These are phyloP conservation scores for Noctilio leporinus DNA, from an alignment of 2,113 vertebrate species.

Conservation along the genomic window DNA sequence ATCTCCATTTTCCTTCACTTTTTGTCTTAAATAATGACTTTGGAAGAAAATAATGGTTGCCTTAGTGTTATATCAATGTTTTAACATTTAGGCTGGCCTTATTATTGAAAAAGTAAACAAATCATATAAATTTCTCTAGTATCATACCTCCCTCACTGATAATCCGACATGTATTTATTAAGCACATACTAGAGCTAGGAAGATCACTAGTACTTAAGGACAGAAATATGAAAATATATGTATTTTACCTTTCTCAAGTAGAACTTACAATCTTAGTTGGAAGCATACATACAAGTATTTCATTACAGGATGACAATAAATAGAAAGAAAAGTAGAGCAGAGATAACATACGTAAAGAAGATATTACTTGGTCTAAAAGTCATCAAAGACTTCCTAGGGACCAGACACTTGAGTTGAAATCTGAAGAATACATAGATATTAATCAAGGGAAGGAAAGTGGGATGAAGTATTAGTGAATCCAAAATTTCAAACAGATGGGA, in stretches of 20 bases:
- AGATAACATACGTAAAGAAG: neutral
- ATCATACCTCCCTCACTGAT: neutral
- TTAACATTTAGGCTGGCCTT: neutral
- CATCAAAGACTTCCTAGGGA: neutral
- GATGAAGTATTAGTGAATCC: neutral
- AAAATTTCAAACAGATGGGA: neutral
- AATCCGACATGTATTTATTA: neutral
- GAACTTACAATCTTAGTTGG: neutral
- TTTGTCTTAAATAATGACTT: neutral
- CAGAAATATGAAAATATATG: neutral
- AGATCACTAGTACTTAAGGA: neutral
- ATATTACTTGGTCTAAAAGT: neutral
- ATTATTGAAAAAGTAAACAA: neutral
- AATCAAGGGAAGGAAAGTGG: neutral
- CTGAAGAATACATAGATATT: neutral
- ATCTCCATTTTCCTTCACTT: neutral
- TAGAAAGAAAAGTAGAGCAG: neutral
- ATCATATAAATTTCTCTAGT: neutral
- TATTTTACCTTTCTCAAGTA: neutral
- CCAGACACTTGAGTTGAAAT: neutral
- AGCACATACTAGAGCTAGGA: neutral
- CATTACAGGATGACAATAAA: neutral
- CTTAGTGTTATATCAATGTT: neutral
- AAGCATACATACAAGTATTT: neutral
- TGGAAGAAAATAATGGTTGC: neutral